A percentile compares a stretch with the other conserved stretches of the same genome.
These are phyloP conservation scores for Myanophis thanlyinensis DNA, from an alignment of 2,113 vertebrate genomes.

Conservation along the genomic window DNA sequence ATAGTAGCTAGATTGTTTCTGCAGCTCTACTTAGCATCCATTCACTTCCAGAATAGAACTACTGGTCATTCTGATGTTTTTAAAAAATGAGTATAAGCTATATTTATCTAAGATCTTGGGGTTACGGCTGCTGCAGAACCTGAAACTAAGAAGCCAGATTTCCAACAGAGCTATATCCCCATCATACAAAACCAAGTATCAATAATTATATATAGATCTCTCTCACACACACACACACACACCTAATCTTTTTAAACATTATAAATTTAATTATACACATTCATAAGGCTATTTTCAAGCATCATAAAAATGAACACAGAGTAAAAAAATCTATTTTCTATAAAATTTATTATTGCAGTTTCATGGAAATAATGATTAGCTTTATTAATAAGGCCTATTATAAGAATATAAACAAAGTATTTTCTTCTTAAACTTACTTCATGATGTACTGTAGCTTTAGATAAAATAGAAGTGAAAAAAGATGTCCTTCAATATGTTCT, in stretches of 20 bases:
- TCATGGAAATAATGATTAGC: slow-evolving; percentile 2
- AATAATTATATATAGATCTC: no score
- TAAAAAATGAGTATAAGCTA: no score
- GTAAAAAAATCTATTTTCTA: not conserved
- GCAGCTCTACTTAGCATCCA: no score
- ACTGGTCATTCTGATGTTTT: no score
- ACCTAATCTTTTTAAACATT: not conserved
- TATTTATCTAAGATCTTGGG: no score
- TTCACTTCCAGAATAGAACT: no score
- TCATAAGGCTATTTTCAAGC: not conserved
- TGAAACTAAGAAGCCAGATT: no score
- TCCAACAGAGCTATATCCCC: no score
- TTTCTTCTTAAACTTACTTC: not conserved
- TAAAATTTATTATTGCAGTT: not conserved
- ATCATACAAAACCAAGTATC: no score
- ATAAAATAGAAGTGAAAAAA: not conserved
- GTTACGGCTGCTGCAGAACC: no score
- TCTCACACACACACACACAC: no score
- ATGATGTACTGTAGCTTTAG: not conserved
- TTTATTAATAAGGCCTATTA: slow-evolving; percentile 8
- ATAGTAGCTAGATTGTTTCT: no score
- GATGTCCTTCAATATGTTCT: not conserved
- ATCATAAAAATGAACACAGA: not conserved
- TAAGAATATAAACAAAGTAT: slow-evolving; percentile 1
- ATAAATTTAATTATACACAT: slow-evolving; percentile 1